Base-by-base conservation (phyloP, 2,797 vertebrate genomes). In the Cyclura pinguis region DNA sequence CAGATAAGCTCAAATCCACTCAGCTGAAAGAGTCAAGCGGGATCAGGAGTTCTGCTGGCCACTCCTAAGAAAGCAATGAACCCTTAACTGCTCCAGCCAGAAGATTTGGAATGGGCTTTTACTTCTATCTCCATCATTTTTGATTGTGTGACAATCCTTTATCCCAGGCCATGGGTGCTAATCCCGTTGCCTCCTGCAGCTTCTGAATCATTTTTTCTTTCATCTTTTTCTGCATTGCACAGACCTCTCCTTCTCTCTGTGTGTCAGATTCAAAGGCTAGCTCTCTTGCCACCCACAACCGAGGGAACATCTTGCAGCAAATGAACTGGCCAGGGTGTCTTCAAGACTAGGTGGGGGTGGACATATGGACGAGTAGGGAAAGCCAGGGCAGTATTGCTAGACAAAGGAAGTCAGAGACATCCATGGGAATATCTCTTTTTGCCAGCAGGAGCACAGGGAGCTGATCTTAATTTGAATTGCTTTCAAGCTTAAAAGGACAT, bases 401-500 rank as follows among this genome's bases (percentile, higher is more conserved):
- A 91, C 73, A 80, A 94, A 91, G 89, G 64, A 92, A 59, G 91
- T 87, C 90, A 80, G 87, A 91, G 81, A 73, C 4, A 0, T 2
- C 13, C 86, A 88, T 0, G 0, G 89, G 86, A 91, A 92, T 18
- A 93, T 93, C 89, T 90, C 87, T 92, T 88, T 1, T 5, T 90
- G 92, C 94, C 95, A 96, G 94, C 94, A 94, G 95, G 89, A 92
- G 86, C 91, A 92, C 78, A 0, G 92, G 87, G 93, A 96, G 85
- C 85, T 0, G 7, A 89, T 89, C 86, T 95, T 74, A 35, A 93
- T 94, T 93, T 87, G 93, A 95, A 95, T 92, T 1, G 88, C 92
- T 96, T 0, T 0, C 93, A 95, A 93, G 95, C 94, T 95, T 80
- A 91, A 93, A 94, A 95, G 95, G 88, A 94, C 95, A 95, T 92